phyloP scores from a whole-genome alignment of 92 coral and sea anemone species.

The Zoanthus sociatus region DNA sequence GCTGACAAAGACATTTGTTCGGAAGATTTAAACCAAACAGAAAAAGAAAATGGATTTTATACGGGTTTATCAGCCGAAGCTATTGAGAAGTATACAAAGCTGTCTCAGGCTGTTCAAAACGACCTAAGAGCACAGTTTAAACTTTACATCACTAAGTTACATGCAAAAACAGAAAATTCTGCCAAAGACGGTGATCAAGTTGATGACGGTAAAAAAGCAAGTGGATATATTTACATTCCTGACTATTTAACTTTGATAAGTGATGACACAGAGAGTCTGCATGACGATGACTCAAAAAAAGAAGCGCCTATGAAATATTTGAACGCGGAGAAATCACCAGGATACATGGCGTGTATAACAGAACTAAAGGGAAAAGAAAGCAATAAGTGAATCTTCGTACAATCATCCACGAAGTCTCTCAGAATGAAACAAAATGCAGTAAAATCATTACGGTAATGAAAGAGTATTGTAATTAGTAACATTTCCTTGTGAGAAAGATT shows the following conservation, averaged over 20 bases:
- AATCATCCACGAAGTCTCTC: too few species aligned
- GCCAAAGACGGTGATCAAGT: not conserved
- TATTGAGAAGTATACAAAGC: not conserved
- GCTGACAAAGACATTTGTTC: not conserved
- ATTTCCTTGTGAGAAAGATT: too few species aligned
- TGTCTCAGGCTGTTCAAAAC: not conserved
- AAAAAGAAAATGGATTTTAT: not conserved
- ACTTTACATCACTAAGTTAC: too few species aligned
- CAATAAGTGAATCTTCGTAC: not conserved
- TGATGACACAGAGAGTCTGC: not conserved
- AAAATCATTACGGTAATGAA: too few species aligned
- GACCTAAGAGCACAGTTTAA: not conserved
- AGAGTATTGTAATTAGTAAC: too few species aligned
- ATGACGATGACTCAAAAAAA: not conserved
- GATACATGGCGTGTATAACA: constrained; percentile 19
- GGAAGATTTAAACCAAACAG: not conserved
- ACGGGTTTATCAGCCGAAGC: not conserved
- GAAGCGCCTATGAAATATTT: constrained; percentile 19
- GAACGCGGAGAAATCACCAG: constrained; percentile 33
- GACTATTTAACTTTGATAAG: not conserved
- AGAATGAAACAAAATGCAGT: too few species aligned
- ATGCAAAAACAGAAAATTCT: not conserved
- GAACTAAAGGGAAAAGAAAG: not conserved
- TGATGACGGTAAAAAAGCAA: not conserved
- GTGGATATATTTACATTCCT: not conserved